These are phyloP conservation scores for Macaca mulatta DNA, from an alignment of 2,113 vertebrate species.

Conservation along the genomic window DNA sequence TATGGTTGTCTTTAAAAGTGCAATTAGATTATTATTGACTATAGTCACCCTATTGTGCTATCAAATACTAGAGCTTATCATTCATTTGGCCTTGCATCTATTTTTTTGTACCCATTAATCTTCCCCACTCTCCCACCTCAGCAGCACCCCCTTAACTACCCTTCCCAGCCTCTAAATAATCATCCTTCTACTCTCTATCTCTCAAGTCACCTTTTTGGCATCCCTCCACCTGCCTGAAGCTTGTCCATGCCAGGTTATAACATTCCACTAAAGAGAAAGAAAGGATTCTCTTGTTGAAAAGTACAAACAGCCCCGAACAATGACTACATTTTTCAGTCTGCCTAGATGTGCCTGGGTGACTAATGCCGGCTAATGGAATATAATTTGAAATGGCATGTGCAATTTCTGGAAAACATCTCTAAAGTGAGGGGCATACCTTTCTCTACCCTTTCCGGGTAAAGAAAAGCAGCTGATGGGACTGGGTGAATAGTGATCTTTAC, in stretches of 20 bases:
- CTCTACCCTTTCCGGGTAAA: not conserved
- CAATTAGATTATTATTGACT: too few relatives aligned
- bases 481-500: not conserved
- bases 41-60: too few relatives aligned
- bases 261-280: not conserved
- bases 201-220: not conserved
- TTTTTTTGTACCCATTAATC: too few relatives aligned
- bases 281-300: not conserved
- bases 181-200: too few relatives aligned
- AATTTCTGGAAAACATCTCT: constrained; percentile 3
- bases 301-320: not conserved
- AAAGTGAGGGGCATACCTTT: not conserved
- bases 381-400: not conserved
- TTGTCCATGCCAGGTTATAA: not conserved
- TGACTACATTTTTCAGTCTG: not conserved
- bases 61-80: too few relatives aligned
- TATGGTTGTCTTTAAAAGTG: too few relatives aligned
- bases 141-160: too few relatives aligned
- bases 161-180: too few relatives aligned
- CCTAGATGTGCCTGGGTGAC: not conserved
- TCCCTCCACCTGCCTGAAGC: not conserved
- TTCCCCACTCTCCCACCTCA: too few relatives aligned
- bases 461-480: not conserved
- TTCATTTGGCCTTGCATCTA: too few relatives aligned
- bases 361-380: not conserved